These are phyloP conservation scores for Stenopsyche tienmushanensis DNA, from an alignment of 1,140 invertebrate species.

Conservation along the genomic window DNA sequence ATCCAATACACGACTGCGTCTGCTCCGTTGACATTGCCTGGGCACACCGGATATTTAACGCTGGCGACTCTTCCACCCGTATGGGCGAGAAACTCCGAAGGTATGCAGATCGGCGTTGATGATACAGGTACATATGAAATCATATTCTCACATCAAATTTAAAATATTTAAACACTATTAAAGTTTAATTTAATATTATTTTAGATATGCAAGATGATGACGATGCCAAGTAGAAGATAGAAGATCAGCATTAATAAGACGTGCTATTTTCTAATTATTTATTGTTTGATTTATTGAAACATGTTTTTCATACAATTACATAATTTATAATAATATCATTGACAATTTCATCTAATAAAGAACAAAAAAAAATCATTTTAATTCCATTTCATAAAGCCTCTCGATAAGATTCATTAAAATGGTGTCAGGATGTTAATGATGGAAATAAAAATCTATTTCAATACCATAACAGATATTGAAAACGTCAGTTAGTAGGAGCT, in stretches of 20 bases:
- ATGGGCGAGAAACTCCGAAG: constrained; percentile 36
- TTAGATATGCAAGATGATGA: neutral
- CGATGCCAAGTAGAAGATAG: neutral
- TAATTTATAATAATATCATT: too few relatives aligned
- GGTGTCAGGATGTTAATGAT: too few relatives aligned
- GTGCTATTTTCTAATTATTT: too few relatives aligned
- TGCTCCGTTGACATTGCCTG: constrained; percentile 70
- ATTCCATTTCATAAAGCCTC: too few relatives aligned
- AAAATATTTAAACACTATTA: neutral
- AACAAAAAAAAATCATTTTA: too few relatives aligned
- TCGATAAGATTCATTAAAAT: too few relatives aligned
- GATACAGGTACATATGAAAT: neutral
- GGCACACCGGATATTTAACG: constrained; percentile 94
- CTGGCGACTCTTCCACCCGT: constrained; percentile 80
- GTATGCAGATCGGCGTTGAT: neutral
- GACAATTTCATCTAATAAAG: too few relatives aligned
- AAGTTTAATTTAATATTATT: neutral
- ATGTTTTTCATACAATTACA: too few relatives aligned
- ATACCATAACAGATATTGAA: too few relatives aligned
- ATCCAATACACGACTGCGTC: constrained; percentile 66
- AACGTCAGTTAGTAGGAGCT: too few relatives aligned
- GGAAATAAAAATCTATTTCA: too few relatives aligned
- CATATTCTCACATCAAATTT: neutral
- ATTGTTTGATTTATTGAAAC: too few relatives aligned
- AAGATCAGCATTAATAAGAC: neutral